phyloP scores from a whole-genome alignment of 2,888 invertebrate genomes.

The Campoletis raptor region DNA sequence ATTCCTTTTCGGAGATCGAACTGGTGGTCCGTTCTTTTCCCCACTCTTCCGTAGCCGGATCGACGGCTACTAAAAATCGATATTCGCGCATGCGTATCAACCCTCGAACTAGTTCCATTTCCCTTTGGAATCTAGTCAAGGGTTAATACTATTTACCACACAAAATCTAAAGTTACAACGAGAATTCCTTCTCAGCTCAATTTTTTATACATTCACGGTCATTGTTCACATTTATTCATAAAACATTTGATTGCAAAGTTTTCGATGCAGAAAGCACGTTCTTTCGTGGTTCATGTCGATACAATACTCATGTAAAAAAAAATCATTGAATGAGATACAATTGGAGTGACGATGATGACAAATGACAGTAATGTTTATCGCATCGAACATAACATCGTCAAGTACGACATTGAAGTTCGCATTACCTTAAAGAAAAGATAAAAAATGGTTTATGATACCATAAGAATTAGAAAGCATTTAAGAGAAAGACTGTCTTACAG shows the following conservation, averaged over 20 bases:
- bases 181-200: too few species aligned
- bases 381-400: neutral
- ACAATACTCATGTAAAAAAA: neutral
- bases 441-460: neutral
- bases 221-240: neutral
- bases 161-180: too few species aligned
- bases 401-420: constrained; percentile 2
- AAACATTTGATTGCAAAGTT: neutral
- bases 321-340: neutral
- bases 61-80: too few species aligned
- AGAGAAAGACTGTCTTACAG: constrained; percentile 71
- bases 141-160: too few species aligned
- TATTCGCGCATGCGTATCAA: too few species aligned
- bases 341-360: neutral
- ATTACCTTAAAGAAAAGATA: neutral
- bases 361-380: neutral
- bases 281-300: neutral
- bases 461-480: neutral
- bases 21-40: too few species aligned
- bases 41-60: too few species aligned
- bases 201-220: too few species aligned
- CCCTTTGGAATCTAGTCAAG: too few species aligned
- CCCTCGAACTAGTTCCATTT: too few species aligned
- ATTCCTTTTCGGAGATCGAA: too few species aligned
- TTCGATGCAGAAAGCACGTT: neutral